These are phyloP conservation scores for Schizotus pectinicornis DNA, from an alignment of 2,888 invertebrate genomes.

Conservation along the genomic window DNA sequence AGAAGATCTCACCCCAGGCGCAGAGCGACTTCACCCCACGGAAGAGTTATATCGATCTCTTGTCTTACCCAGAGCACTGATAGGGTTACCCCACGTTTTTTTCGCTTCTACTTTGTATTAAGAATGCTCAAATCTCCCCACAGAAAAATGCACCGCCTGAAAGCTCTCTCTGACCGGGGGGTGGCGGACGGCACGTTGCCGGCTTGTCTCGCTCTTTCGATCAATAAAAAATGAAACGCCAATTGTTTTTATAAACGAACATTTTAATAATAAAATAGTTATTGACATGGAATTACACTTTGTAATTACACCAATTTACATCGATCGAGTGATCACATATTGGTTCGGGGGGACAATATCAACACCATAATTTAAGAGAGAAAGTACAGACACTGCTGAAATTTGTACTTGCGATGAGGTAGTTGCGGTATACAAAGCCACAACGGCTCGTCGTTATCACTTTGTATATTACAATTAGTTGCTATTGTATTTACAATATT, in stretches of 20 bases:
- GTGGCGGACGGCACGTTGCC: slow-evolving; percentile 1
- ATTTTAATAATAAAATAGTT: slow-evolving; percentile 59
- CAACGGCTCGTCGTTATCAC: slow-evolving; percentile 7
- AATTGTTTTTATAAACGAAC: slow-evolving; percentile 53
- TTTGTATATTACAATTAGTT: slow-evolving; percentile 31
- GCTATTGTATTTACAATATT: slow-evolving; percentile 34
- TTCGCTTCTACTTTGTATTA: slow-evolving; percentile 42
- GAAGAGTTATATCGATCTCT: slow-evolving; percentile 62
- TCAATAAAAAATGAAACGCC: slow-evolving; percentile 38
- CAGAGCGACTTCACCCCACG: slow-evolving; percentile 56
- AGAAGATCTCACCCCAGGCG: slow-evolving; percentile 50
- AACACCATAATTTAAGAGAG: slow-evolving; percentile 36
- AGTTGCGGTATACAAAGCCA: slow-evolving; percentile 29
- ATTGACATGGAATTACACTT: slow-evolving; percentile 58
- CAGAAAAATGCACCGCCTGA: slow-evolving; percentile 27
- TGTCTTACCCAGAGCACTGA: slow-evolving; percentile 57
- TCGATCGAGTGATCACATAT: slow-evolving; percentile 50
- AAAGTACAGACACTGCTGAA: slow-evolving; percentile 31
- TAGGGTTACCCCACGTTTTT: slow-evolving; percentile 56
- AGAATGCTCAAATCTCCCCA: slow-evolving; percentile 45
- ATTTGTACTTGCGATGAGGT: slow-evolving; percentile 45
- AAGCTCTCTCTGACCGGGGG: slow-evolving; percentile 3
- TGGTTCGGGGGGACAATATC: slow-evolving; percentile 38
- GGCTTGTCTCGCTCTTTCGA: slow-evolving; percentile 3
- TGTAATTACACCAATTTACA: slow-evolving; percentile 47